Base-by-base conservation (phyloP, 2,113 vertebrate species). In the pig (Sus scrofa) region DNA sequence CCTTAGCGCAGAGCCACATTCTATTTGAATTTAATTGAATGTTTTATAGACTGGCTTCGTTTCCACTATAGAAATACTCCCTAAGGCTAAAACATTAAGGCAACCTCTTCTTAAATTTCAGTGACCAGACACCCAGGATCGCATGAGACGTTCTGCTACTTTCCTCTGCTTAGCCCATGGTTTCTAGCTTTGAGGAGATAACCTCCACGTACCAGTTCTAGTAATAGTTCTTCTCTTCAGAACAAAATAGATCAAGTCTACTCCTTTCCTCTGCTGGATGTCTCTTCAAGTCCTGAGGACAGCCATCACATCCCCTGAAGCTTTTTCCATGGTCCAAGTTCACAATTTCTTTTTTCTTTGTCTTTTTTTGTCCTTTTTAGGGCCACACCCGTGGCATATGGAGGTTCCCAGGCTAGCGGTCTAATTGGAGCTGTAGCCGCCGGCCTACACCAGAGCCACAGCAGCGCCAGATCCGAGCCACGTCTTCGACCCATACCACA, bases 181-280 rank as follows among this genome's bases (percentile, higher is more conserved):
- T 84, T 83, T 90, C 63, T 87, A 78, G 89, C 19, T 58, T 18
- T 24, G 67, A 87, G 58, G 39, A 92, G 81, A 68, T 27, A 84
- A 77, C 30, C 8, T 89, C 65, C 13, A 50, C 14, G 20, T 50
- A 32, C 32, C 19, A 7, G 4, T 88, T 90, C 63, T 79, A 24
- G 65, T 30, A 86, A 10, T 52, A 83, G 27, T 71, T 89, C 18
- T 86, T 94, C 27, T 44, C 27, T 89, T 81, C 56, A n/a, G 58
- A 32, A 86, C 34, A 44, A 86, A 73, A 44, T 30, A 56, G 15
- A 95, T 27, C 20, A 56, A 52, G n/a, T 90, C 32, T 30, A 13
- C 14, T 52, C 9, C 63, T 44, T 15, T 65, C 32, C 75, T 67
- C 26, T 18, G 14, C 24, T 79, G 91, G 19, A 63, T 7, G 20